A percentile compares a stretch with the other conserved stretches of the same genome.
phyloP scores from a whole-genome alignment of 35 echinoderm and acorn worm species.

The Eucidaris tribuloides region DNA sequence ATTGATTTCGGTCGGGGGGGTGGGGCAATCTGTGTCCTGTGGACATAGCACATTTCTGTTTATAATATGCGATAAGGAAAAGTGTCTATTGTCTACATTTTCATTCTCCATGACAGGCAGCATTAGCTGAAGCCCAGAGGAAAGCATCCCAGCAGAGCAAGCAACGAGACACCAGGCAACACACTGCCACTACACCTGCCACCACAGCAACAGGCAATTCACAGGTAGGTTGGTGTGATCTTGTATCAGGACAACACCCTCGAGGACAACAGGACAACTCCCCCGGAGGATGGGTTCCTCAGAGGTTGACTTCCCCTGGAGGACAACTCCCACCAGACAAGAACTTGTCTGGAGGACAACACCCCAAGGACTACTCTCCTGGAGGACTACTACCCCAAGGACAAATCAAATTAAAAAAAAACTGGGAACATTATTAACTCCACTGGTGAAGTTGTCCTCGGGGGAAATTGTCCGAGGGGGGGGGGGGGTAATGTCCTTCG shows the following conservation, averaged over 20 bases:
- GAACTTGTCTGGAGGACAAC: neutral
- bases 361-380: neutral
- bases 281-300: no score
- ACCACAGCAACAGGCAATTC: neutral
- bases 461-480: neutral
- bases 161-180: neutral
- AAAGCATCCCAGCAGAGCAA: neutral
- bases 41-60: no score
- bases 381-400: no score
- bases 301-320: neutral
- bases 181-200: neutral
- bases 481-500: neutral
- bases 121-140: neutral
- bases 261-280: no score
- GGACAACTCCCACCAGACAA: conserved; percentile 1
- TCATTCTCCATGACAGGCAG: neutral
- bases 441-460: neutral
- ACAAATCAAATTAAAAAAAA: neutral
- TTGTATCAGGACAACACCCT: neutral
- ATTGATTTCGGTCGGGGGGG: no score
- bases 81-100: no score
- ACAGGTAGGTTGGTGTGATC: no score
- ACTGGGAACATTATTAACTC: neutral
- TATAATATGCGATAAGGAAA: no score
- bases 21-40: no score